Base-by-base conservation (phyloP, 2,113 vertebrate genomes). In the Orthochromis indermauri region DNA sequence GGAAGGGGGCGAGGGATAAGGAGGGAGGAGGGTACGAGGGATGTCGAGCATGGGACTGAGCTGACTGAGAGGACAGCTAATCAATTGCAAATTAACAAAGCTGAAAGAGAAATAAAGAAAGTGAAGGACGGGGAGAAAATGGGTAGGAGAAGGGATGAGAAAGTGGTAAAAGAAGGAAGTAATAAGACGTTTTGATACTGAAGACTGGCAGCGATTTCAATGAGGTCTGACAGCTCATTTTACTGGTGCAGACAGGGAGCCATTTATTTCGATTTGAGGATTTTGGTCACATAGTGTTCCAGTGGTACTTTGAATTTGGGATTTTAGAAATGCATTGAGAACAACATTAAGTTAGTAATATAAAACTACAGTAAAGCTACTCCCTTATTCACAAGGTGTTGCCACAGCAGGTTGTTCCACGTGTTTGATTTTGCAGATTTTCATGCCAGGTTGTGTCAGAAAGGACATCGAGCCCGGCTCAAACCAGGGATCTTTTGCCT, bases 31-130 rank as follows among this genome's bases (percentile, higher is more conserved):
- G 84, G 55, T 31, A 13, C 4, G 17, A 28, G 81, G 10, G 81
- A 63, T 73, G 85, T 53, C 68, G 91, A 83, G 87, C 89, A 88
- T 71, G 90, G 88, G 83, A 81, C 89, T 82, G 90, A 92, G 96
- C 88, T 83, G 82, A 76, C 68, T 86, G 51, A 88, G 93, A 93
- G 96, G 98, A 98, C 97, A 98, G 97, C 97, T 98, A 98, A 98
- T 98, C 98, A 98, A 98, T 98, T 96, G 97, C 95, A 96, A 96
- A 95, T 96, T 93, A 96, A 93, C 57, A 89, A 90, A 90, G 83
- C 89, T 87, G 90, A 92, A 90, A 92, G 88, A 93, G 89, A 91
- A 94, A 92, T 95, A 93, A 89, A 90, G 91, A 88, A 61, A 92
- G 89, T 51, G 82, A 88, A 53, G 90, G 90, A 92, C 57, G 37